phyloP scores from a whole-genome alignment of 2,888 invertebrate genomes.

The Machimus atricapillus region DNA sequence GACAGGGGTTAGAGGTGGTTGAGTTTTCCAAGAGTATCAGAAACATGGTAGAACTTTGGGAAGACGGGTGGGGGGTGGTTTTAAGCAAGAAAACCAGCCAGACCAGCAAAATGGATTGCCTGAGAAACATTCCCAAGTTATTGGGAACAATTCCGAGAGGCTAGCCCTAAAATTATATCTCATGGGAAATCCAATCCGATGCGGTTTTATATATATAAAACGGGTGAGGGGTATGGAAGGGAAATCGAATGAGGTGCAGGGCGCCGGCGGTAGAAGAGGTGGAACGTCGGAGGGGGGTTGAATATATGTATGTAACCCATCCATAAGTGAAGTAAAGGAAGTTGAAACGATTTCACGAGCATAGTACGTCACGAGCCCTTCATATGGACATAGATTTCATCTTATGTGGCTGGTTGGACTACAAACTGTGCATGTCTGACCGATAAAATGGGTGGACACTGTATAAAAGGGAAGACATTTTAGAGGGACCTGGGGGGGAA shows the following conservation, averaged over 20 bases:
- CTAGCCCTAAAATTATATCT: conserved; percentile 24
- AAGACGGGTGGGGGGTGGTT: not conserved
- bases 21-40: not conserved
- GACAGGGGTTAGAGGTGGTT: not conserved
- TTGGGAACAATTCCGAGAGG: conserved; percentile 24
- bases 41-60: too few relatives aligned
- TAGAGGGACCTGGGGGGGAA: not conserved
- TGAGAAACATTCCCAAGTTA: conserved; percentile 32
- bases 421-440: not conserved
- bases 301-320: not conserved
- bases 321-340: conserved; percentile 1
- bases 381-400: not conserved
- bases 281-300: too few relatives aligned
- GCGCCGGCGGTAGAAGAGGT: too few relatives aligned
- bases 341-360: not conserved
- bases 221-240: not conserved
- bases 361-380: conserved; percentile 19
- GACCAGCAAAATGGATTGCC: conserved; percentile 17
- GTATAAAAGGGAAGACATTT: not conserved
- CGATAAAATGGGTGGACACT: not conserved
- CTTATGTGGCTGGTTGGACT: not conserved
- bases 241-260: not conserved
- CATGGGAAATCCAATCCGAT: conserved; percentile 29
- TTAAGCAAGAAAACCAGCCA: not conserved
- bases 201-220: not conserved